Percentiles rank a stretch among this genome's conserved stretches.
These are phyloP conservation scores for Semaprochilodus insignis DNA, from an alignment of 2,797 vertebrate genomes.

Conservation along the genomic window DNA sequence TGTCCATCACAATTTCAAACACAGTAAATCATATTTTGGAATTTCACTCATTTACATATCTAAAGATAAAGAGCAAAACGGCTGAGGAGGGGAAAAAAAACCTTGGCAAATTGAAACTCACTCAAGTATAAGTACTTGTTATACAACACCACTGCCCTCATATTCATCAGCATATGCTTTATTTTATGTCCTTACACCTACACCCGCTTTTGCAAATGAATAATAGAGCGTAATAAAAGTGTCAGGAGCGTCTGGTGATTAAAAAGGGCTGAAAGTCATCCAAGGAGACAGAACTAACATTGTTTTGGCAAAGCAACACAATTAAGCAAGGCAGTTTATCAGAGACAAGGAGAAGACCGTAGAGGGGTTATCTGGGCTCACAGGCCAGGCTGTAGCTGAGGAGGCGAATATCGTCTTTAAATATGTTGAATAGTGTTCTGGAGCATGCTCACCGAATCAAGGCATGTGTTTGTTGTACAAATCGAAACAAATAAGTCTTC, in stretches of 20 bases:
- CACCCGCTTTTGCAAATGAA: conserved; percentile 47
- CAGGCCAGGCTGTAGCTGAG: conserved; percentile 23
- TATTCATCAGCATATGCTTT: conserved; percentile 49
- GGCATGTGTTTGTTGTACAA: conserved; percentile 20
- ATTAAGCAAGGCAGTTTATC: conserved; percentile 48
- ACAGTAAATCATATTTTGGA: conserved; percentile 58
- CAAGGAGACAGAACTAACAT: conserved; percentile 44
- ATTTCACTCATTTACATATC: conserved; percentile 46
- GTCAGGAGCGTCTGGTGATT: conserved; percentile 55
- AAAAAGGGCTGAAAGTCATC: conserved; percentile 49
- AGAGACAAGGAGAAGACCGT: conserved; percentile 31
- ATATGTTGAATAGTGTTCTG: conserved; percentile 22
- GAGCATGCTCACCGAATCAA: conserved; percentile 14
- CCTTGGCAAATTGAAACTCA: conserved; percentile 44
- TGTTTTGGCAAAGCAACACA: conserved; percentile 49
- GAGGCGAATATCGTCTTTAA: conserved; percentile 32
- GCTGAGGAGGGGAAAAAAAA: background rate
- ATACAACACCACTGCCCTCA: conserved; percentile 26
- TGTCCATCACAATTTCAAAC: conserved; percentile 61
- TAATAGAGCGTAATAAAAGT: conserved; percentile 50
- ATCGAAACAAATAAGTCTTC: conserved; percentile 23
- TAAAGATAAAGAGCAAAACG: background rate
- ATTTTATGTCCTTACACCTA: conserved; percentile 66
- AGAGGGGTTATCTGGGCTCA: conserved; percentile 44
- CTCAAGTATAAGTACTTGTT: conserved; percentile 31